Evolutionary conservation across 2,797 vertebrate genomes (phyloP).

Genomic region (Argentina silus): DNA sequence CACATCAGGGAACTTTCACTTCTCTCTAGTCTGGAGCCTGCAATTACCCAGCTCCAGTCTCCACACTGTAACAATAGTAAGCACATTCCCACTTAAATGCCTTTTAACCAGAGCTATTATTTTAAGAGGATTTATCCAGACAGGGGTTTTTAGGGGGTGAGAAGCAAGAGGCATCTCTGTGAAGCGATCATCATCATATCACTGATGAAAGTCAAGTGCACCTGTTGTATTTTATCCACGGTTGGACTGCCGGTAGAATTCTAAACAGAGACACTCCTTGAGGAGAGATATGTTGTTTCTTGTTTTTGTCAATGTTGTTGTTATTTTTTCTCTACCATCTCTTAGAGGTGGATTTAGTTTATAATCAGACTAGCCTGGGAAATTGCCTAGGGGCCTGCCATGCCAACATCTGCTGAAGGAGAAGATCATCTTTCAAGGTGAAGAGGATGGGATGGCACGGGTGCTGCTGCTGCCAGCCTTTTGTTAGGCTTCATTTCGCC

Average conservation of each 20-base stretch:
- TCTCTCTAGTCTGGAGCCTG: constrained; percentile 15
- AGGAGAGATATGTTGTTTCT: not conserved
- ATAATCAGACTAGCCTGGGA: constrained; percentile 21
- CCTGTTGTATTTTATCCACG: constrained; percentile 1
- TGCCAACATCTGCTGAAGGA: constrained; percentile 29
- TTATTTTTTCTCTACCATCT: constrained; percentile 2
- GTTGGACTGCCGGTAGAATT: constrained; percentile 6
- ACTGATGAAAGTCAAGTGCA: constrained; percentile 38
- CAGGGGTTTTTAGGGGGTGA: constrained; percentile 40
- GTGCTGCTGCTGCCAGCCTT: constrained; percentile 31
- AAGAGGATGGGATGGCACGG: constrained; percentile 17
- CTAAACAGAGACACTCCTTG: not conserved
- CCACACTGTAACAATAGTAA: constrained; percentile 2
- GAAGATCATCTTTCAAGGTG: constrained; percentile 49
- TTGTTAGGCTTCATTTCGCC: constrained; percentile 35
- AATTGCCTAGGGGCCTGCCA: constrained; percentile 31
- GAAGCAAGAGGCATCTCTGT: constrained; percentile 40
- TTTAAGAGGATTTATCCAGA: constrained; percentile 44
- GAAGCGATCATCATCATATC: constrained; percentile 39
- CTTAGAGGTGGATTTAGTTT: constrained; percentile 18
- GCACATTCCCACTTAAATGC: constrained; percentile 39
- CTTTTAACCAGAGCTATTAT: constrained; percentile 52
- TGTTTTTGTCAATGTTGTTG: constrained; percentile 32
- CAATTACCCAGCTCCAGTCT: constrained; percentile 36
- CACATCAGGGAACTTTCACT: constrained; percentile 4